Percentiles rank a stretch among this genome's conserved stretches.
phyloP scores from a whole-genome alignment of 1,140 invertebrate species.

The Xylocopa sonorina region DNA sequence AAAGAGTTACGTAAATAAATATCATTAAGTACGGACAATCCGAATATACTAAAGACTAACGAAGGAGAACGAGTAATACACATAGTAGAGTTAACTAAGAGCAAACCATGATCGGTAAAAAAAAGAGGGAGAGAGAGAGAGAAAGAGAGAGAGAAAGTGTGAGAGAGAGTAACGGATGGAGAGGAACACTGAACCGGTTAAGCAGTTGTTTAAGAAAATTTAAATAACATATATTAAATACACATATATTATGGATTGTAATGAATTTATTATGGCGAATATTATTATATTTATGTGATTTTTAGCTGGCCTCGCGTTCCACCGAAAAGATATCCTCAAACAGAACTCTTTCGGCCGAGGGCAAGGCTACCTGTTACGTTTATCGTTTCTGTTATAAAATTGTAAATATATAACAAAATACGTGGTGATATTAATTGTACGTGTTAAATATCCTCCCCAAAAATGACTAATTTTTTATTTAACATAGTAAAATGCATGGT shows the following conservation, averaged over 20 bases:
- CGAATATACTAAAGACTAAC: conserved; percentile 66
- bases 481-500: too few relatives aligned
- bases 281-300: conserved; percentile 70
- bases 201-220: conserved; percentile 65
- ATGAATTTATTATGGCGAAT: conserved; percentile 70
- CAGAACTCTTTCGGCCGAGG: conserved; percentile 60
- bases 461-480: background rate
- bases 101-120: conserved; percentile 17
- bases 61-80: conserved; percentile 51
- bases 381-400: conserved; percentile 75
- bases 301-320: conserved; percentile 68
- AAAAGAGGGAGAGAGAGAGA: background rate
- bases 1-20: conserved; percentile 60
- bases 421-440: conserved; percentile 68
- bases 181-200: conserved; percentile 45
- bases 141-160: conserved; percentile 23
- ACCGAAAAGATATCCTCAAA: conserved; percentile 56
- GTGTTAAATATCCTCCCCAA: conserved; percentile 23
- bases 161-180: conserved; percentile 5
- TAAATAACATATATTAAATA: conserved; percentile 67
- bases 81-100: conserved; percentile 56
- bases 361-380: conserved; percentile 72
- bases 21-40: conserved; percentile 76
- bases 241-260: conserved; percentile 67
- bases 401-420: conserved; percentile 78